Percentiles rank a stretch among this genome's conserved stretches.
These are phyloP conservation scores for Sturnira hondurensis DNA, from an alignment of 2,113 vertebrate species.

Conservation along the genomic window DNA sequence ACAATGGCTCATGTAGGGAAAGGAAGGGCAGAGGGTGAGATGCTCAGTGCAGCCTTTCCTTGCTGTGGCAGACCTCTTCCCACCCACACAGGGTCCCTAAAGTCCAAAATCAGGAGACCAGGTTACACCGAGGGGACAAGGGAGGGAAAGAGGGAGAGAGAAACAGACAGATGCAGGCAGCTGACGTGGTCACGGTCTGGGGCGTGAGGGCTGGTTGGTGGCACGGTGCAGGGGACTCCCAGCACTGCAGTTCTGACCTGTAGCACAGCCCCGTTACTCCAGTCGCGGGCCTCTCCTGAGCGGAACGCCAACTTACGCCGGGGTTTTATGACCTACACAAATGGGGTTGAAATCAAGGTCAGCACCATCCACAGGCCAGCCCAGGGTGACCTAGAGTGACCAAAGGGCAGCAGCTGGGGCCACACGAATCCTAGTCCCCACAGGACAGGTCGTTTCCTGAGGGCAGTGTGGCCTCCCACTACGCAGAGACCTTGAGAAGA, in stretches of 20 bases:
- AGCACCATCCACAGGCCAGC: background rate
- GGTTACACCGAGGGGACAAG: background rate
- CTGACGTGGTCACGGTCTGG: background rate
- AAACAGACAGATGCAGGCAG: background rate
- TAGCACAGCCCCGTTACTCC: slow-evolving; percentile 52
- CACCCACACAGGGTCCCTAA: slow-evolving; percentile 12
- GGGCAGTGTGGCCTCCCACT: background rate
- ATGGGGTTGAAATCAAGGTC: slow-evolving; percentile 31
- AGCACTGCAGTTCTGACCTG: slow-evolving; percentile 41
- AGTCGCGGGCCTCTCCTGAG: slow-evolving; percentile 60
- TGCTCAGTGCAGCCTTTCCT: slow-evolving; percentile 20
- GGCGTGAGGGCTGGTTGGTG: slow-evolving; percentile 27
- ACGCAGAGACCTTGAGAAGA: background rate
- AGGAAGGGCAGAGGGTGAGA: accelerated
- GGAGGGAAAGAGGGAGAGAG: background rate
- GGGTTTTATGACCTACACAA: slow-evolving; percentile 50
- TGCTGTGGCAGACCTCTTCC: slow-evolving; percentile 28
- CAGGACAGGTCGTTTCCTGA: background rate
- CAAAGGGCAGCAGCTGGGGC: background rate
- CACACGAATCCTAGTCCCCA: background rate
- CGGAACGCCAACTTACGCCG: slow-evolving; percentile 57
- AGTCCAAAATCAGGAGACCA: slow-evolving; percentile 45
- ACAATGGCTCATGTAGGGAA: background rate
- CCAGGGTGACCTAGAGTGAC: background rate
- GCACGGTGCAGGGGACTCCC: background rate